These are phyloP conservation scores for Caracal caracal DNA, from an alignment of 2,113 vertebrate genomes.

Conservation along the genomic window DNA sequence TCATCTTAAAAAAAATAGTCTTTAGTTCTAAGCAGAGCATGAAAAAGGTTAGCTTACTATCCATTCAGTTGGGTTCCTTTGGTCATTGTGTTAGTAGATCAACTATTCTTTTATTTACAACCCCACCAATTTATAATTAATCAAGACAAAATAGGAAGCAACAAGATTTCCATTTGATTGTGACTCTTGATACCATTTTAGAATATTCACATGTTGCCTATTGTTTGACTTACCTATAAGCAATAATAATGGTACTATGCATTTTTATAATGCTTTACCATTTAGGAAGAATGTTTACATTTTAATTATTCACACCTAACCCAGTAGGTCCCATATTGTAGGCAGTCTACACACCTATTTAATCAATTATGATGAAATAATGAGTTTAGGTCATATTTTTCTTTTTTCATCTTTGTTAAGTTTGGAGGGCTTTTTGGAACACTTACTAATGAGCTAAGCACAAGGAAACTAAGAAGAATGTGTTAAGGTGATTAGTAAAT, in stretches of 20 bases:
- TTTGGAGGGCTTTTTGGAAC: not conserved
- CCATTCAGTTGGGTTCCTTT: not conserved
- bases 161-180: not conserved
- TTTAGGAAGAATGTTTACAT: not conserved
- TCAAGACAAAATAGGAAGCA: not conserved
- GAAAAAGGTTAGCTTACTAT: not conserved
- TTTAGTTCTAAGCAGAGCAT: slow-evolving; percentile 37
- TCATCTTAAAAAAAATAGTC: not conserved
- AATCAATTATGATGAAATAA: not conserved
- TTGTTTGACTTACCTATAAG: not conserved
- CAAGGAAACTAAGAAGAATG: not conserved
- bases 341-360: not conserved
- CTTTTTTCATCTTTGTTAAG: not conserved
- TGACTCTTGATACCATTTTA: not conserved
- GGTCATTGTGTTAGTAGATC: not conserved
- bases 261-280: not conserved
- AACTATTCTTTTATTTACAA: not conserved
- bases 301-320: not conserved
- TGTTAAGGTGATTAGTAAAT: slow-evolving; percentile 30
- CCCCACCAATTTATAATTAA: not conserved
- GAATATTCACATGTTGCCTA: not conserved
- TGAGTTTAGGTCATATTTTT: not conserved
- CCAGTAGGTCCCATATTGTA: not conserved
- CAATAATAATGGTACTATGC: not conserved
- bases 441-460: not conserved